A percentile compares a stretch with the other conserved stretches of the same genome.
phyloP scores from a whole-genome alignment of 2,888 invertebrate species.

The Ochropleura leucogaster region DNA sequence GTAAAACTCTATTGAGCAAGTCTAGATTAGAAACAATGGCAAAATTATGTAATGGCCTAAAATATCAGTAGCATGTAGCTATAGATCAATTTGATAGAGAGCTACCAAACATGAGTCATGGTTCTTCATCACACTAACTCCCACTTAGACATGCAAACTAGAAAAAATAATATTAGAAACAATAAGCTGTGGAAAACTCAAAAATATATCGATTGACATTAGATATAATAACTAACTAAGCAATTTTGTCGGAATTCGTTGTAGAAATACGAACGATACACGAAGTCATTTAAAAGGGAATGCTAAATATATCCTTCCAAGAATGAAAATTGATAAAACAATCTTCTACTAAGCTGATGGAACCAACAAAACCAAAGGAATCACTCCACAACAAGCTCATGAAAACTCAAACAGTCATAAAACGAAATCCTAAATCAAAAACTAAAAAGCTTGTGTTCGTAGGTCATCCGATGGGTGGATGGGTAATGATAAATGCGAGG shows the following conservation, averaged over 20 bases:
- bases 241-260: not conserved
- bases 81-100: not conserved
- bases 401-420: slow-evolving; percentile 45
- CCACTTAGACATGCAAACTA: not conserved
- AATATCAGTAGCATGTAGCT: not conserved
- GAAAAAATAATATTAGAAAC: not conserved
- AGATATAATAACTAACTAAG: not conserved
- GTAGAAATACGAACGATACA: not conserved
- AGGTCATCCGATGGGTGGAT: slow-evolving; percentile 51
- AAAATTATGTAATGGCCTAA: not conserved
- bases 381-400: slow-evolving; percentile 24
- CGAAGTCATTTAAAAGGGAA: not conserved
- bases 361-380: slow-evolving; percentile 6
- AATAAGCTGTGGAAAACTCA: not conserved
- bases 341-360: not conserved
- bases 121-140: too few species aligned
- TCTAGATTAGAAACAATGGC: not conserved
- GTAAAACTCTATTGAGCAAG: not conserved
- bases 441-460: slow-evolving; percentile 34
- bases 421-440: slow-evolving; percentile 55
- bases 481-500: slow-evolving; percentile 74
- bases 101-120: not conserved
- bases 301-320: not conserved
- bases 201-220: not conserved
- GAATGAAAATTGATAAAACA: not conserved